Conservation (phyloP, 37 sponge, comb jelly and placozoan species). For the Agelas oroides region DNA sequence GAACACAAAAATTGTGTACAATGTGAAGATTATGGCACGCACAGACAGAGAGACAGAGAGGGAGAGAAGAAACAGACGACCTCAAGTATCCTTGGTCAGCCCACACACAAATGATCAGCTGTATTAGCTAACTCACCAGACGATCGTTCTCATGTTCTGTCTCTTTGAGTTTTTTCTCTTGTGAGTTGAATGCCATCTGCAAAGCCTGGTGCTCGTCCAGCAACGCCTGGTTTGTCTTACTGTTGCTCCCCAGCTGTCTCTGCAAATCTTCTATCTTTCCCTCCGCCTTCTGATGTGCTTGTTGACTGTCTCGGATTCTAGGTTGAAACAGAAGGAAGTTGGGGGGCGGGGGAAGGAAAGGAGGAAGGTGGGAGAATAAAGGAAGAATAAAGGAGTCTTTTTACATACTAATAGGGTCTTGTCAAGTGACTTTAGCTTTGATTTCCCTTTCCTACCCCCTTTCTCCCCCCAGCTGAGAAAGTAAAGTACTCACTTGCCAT, state of each 20-base stretch:
- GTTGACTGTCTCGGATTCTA: not conserved
- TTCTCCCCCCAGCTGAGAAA: no score
- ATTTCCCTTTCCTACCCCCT: no score
- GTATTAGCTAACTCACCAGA: no score
- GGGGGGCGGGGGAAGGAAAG: conserved; percentile 10
- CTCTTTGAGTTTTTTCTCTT: conserved; percentile 64
- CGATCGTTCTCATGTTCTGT: conserved; percentile 70
- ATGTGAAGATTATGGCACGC: no score
- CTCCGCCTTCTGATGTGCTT: conserved; percentile 10
- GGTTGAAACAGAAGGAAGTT: not conserved
- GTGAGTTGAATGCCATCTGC: conserved; percentile 60
- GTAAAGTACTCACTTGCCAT: conserved; percentile 31
- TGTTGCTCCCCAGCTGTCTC: not conserved
- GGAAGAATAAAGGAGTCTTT: not conserved
- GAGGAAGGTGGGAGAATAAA: not conserved
- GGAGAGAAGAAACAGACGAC: no score
- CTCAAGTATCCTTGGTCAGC: no score
- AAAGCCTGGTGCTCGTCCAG: conserved; percentile 78
- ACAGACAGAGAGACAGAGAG: no score
- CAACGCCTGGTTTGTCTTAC: conserved; percentile 21
- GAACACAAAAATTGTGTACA: no score
- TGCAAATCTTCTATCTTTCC: conserved; percentile 14
- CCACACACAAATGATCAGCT: no score
- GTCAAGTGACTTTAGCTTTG: no score
- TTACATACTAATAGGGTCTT: no score